Conservation (phyloP, 2,888 invertebrate genomes). For the Cerastoderma edule region DNA sequence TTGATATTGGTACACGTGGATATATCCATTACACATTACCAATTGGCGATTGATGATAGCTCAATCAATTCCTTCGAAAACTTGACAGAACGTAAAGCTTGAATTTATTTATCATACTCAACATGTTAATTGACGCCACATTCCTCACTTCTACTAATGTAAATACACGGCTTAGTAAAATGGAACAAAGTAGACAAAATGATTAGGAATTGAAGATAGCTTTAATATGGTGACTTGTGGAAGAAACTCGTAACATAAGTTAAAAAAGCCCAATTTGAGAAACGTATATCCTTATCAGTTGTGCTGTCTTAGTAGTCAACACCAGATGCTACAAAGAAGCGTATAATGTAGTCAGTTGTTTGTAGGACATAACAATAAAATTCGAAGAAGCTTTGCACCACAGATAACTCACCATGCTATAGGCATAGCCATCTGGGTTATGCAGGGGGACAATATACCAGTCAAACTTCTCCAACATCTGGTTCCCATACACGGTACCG, state of each 20-base stretch:
- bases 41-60: too few species aligned
- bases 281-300: background rate
- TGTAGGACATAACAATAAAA: background rate
- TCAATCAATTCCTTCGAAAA: too few species aligned
- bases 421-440: slow-evolving; percentile 43
- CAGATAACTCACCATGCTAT: slow-evolving; percentile 7
- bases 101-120: too few species aligned
- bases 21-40: too few species aligned
- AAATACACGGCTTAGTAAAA: too few species aligned
- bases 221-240: too few species aligned
- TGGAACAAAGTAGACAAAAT: too few species aligned
- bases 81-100: too few species aligned
- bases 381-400: background rate
- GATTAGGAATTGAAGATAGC: too few species aligned
- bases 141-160: too few species aligned
- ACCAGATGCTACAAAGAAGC: background rate
- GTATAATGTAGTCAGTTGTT: background rate
- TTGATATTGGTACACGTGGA: too few species aligned
- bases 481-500: background rate
- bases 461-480: slow-evolving; percentile 33
- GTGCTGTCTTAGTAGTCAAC: background rate
- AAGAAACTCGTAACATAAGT: background rate
- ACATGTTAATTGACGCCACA: too few species aligned
- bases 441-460: slow-evolving; percentile 40
- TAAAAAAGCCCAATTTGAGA: background rate